Base-by-base conservation (phyloP, 1,140 invertebrate species). In the Monochamus saltuarius region DNA sequence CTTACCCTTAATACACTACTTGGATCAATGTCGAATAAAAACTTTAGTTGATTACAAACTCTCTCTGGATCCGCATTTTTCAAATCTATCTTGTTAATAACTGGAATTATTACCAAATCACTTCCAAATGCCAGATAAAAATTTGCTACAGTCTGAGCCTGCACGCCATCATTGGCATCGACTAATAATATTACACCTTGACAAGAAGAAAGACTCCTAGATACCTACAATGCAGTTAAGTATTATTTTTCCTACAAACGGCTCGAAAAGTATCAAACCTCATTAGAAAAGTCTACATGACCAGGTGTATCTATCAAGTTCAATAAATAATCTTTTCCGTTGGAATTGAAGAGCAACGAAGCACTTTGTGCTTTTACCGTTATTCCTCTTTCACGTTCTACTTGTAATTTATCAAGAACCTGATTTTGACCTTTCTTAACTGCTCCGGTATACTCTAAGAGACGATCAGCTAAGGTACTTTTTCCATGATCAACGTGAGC, bases 401-500 rank as follows among this genome's bases (percentile, higher is more conserved):
- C 95, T 76, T 87, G 85, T 13, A 87, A 71, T 75, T 90, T 91
- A 76, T 98, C 95, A 19, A 98, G 73, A 39, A 97, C 87, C 83
- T 99, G 96, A 57, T 82, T 80, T 78, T 85, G 80, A 73, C 85
- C 84, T 10, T 78, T 80, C 68, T 86, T 84, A 54, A 96, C 89
- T 0, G 88, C 89, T 19, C 93, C 94, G 43, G 94, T 96, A 45
- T 92, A 77, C 85, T 98, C 95, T 11, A 98, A 74, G 4, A 99
- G 76, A 57, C 96, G 79, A 78, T 99, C 97, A 1, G 96, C 94
- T 59, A 99, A 77, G 7, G 96, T 98, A 74, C 92, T 95, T 80
- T 99, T 99, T 0, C 96, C 97, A 83, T 99, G 96, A 78, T 99
- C 97, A 11, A 99, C 90, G 80, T 99, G 97, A 36, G 97, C 97